phyloP scores from a whole-genome alignment of 1,140 invertebrate genomes.

The Leptoteleia sp. region DNA sequence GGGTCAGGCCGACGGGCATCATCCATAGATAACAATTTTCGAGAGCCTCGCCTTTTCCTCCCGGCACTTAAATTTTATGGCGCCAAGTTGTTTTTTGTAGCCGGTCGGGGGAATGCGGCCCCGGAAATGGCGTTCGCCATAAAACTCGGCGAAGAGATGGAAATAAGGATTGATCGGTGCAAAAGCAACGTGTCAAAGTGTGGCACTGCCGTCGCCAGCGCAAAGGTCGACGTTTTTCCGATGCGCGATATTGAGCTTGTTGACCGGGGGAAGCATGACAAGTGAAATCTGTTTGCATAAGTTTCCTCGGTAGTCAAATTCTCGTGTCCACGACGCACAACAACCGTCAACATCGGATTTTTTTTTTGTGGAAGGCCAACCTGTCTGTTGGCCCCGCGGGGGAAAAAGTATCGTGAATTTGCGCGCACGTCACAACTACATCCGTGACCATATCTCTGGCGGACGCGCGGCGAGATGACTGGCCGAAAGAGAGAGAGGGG shows the following conservation, averaged over 20 bases:
- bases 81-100: constrained; percentile 5
- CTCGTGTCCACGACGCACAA: too few relatives aligned
- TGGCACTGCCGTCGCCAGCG: neutral
- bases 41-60: neutral
- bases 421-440: too few relatives aligned
- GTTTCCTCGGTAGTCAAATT: constrained; percentile 11
- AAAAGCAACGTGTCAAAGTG: neutral
- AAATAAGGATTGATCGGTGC: neutral
- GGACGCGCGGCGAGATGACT: too few relatives aligned
- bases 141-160: neutral
- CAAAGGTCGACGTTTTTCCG: constrained; percentile 19
- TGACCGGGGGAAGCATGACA: constrained; percentile 26
- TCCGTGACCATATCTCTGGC: too few relatives aligned
- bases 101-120: constrained; percentile 4
- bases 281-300: constrained; percentile 20
- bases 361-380: too few relatives aligned
- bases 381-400: too few relatives aligned
- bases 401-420: too few relatives aligned
- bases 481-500: too few relatives aligned
- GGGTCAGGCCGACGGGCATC: too few relatives aligned
- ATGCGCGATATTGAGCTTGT: constrained; percentile 15
- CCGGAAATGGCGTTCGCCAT: neutral
- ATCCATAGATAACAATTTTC: too few relatives aligned
- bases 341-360: too few relatives aligned
- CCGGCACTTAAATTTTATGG: constrained; percentile 13